Percentiles rank a stretch among this genome's conserved stretches.
phyloP scores from a whole-genome alignment of 2,888 invertebrate genomes.

The Meiosimyza platycephala region DNA sequence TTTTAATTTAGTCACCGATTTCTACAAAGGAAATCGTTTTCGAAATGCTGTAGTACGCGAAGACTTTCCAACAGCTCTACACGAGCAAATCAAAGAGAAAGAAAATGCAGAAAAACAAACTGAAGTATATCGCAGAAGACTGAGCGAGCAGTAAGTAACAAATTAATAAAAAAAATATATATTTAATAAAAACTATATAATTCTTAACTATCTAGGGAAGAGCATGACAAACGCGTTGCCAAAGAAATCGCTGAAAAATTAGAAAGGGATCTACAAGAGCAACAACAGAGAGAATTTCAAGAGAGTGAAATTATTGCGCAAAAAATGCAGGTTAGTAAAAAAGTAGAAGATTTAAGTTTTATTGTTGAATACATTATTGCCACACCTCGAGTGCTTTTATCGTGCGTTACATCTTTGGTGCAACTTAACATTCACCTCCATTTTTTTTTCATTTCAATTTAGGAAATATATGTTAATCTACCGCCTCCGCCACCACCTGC shows the following conservation, averaged over 20 bases:
- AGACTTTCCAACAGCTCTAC: constrained; percentile 80
- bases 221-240: constrained; percentile 76
- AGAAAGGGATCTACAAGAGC: constrained; percentile 70
- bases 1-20: constrained; percentile 73
- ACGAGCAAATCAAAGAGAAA: constrained; percentile 79
- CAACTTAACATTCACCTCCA: too few relatives aligned
- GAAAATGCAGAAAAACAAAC: constrained; percentile 74
- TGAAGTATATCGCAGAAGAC: constrained; percentile 68
- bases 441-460: background rate
- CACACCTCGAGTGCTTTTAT: too few relatives aligned
- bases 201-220: constrained; percentile 69
- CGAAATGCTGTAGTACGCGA: constrained; percentile 82
- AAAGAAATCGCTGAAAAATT: constrained; percentile 76
- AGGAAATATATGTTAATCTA: constrained; percentile 65
- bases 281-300: constrained; percentile 69
- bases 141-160: constrained; percentile 73
- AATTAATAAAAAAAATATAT: background rate
- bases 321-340: constrained; percentile 67
- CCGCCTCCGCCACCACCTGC: constrained; percentile 58
- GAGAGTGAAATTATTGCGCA: constrained; percentile 70
- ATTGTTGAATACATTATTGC: too few relatives aligned
- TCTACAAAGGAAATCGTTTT: constrained; percentile 80
- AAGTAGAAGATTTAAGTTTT: too few relatives aligned
- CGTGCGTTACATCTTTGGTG: too few relatives aligned
- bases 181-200: background rate